Evolutionary conservation across 2,113 vertebrate species (phyloP), one percentile per base, ranked within the genome.

Genomic region (rat (Rattus norvegicus)): DNA sequence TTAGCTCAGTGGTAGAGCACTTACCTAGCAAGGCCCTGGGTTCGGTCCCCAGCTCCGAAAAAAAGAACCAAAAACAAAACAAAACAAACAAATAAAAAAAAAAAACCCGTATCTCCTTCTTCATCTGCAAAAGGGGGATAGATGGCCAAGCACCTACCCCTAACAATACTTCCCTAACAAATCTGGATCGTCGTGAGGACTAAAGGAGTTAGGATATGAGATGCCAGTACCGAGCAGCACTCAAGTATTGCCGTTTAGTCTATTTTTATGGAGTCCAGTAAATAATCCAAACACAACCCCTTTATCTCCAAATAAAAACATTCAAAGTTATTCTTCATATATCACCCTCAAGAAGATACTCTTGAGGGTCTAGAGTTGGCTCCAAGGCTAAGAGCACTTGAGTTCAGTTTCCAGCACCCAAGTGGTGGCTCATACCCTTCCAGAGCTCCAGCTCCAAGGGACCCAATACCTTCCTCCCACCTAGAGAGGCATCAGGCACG

Each of bases 101-200:
- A n/a, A n/a, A n/a, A n/a, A n/a, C n/a, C 67, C 70, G 24, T 63
- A 61, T n/a, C 54, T 84, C 14, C 90, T 92, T 95, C 79, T 56
- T 90, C 69, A 76, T 72, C 69, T 93, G 80, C 96, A 92, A 92
- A 95, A 77, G 80, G 28, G 28, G 33, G 5, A 22, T 87, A 90
- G 39, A 73, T 61, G 67, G 56, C 36, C 54, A 43, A 14, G 86
- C 26, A 80, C 19, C 79, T 59, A 49, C 5, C 28, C 83, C 47
- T 72, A 73, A 36, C 33, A 39, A 54, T 22, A 84, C 67, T 83
- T 33, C 54, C 36, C 26, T 75, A 52, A 54, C 36, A 85, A n/a
- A 7, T 83, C 36, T 33, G 19, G 28, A 54, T 70, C 73, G 52
- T 79, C 79, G 20, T 94, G 77, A 89, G 54, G 30, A 87, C 19